Base-by-base conservation (phyloP, 1,140 invertebrate species). In the Drosophila hydei region DNA sequence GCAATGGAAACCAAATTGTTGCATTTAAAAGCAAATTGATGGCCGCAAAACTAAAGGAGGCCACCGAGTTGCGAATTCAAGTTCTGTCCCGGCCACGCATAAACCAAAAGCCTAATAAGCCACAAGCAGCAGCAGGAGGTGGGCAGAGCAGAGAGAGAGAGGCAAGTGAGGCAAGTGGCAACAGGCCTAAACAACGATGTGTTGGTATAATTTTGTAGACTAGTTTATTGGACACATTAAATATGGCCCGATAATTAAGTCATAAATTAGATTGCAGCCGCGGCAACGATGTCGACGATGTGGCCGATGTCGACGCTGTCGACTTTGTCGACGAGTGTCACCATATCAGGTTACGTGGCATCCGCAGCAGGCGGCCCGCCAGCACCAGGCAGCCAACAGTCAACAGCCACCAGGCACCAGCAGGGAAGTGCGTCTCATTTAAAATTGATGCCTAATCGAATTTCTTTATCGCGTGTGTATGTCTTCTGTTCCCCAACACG, bases 171-270 rank as follows among this genome's bases (percentile, higher is more conserved):
- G 11, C 23, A n/a, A 50, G 11, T 52, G 58, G 75, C 58, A 54
- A 52, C 27, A 30, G 58, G 80, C 62, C 78, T 83, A 89, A 88
- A 71, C 83, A 89, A 88, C 83, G 83, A 88, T 87, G 84, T 88
- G 83, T 88, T 90, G 80, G 80, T 89, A 89, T 88, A 91, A 90
- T 91, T 91, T 91, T 90, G 83, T 91, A 89, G 77, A 89, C 77
- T 89, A 90, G 83, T 91, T 91, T 91, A 91, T 91, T 91, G 90
- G 87, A 90, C 90, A 91, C 90, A 91, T 91, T 91, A 91, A 91
- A 91, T 91, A 91, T 91, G 89, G 90, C 90, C 87, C 79, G 90
- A 91, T 91, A 91, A 91, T 91, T 91, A 91, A 91, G 90, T 91
- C 90, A 91, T 91, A 91, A 91, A 91, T 91, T 91, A 91, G 90